phyloP scores from a whole-genome alignment of 1,140 invertebrate species.

The Mamestra configurata region DNA sequence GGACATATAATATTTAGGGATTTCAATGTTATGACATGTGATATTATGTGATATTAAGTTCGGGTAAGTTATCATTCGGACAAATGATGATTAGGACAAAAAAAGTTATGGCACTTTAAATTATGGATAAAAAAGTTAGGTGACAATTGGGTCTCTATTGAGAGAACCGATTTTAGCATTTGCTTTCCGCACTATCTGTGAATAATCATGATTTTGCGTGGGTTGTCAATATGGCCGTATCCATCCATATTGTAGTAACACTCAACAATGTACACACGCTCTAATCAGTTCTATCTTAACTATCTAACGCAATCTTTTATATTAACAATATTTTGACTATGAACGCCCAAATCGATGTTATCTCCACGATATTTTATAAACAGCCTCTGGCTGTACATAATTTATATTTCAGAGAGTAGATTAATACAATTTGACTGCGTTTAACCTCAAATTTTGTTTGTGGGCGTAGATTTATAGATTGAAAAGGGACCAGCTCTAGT shows the following conservation, averaged over 20 bases:
- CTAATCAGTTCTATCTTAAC: conserved; percentile 43
- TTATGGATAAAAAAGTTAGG: too few species aligned
- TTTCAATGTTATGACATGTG: too few species aligned
- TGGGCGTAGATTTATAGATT: conserved; percentile 41
- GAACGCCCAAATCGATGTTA: conserved; percentile 33
- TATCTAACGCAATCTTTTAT: conserved; percentile 43
- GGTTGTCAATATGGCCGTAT: not conserved
- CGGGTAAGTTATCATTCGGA: too few species aligned
- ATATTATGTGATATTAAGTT: too few species aligned
- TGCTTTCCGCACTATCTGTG: too few species aligned
- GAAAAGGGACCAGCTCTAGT: conserved; percentile 14
- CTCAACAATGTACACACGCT: not conserved
- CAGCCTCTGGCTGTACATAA: conserved; percentile 17
- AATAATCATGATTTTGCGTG: too few species aligned
- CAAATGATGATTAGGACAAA: too few species aligned
- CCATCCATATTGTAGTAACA: not conserved
- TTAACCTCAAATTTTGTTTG: conserved; percentile 34
- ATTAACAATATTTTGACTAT: conserved; percentile 47
- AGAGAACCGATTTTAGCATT: too few species aligned
- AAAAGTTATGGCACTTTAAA: too few species aligned
- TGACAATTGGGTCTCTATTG: too few species aligned
- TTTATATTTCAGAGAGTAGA: conserved; percentile 40
- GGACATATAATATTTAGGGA: too few species aligned
- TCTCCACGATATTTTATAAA: conserved; percentile 40
- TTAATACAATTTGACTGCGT: conserved; percentile 43